Percentiles rank a stretch among this genome's conserved stretches.
Evolutionary conservation across 2,888 invertebrate species (phyloP).

Genomic region (Drosophila macrospina): DNA sequence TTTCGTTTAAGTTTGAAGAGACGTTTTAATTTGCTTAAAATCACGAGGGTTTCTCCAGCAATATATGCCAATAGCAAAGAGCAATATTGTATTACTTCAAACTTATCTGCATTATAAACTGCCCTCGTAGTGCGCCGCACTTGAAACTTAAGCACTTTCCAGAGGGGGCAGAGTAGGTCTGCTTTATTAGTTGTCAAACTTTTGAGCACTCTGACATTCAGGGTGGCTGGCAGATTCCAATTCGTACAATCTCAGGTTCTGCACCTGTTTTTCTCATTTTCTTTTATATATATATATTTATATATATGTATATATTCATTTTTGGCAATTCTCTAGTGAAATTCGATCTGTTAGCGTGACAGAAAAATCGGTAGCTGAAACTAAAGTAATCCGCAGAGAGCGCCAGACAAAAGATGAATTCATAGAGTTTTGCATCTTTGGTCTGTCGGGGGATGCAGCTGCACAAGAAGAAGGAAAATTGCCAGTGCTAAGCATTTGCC

Average conservation of each 20-base stretch:
- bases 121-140: constrained; percentile 41
- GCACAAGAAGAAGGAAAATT: neutral
- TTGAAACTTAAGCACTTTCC: constrained; percentile 48
- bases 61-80: neutral
- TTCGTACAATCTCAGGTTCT: constrained; percentile 20
- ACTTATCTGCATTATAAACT: neutral
- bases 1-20: constrained; percentile 58
- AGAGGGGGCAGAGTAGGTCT: constrained; percentile 33
- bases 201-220: constrained; percentile 42
- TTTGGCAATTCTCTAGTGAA: constrained; percentile 42
- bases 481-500: constrained; percentile 19
- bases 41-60: constrained; percentile 32
- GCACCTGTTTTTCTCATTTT: constrained; percentile 41
- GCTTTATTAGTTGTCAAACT: constrained; percentile 63
- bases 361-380: constrained; percentile 34
- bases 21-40: constrained; percentile 66
- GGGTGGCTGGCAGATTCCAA: constrained; percentile 36
- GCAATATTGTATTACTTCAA: too few relatives aligned
- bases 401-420: constrained; percentile 44
- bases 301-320: neutral
- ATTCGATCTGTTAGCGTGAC: constrained; percentile 51
- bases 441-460: constrained; percentile 18
- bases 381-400: constrained; percentile 51
- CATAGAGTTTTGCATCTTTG: constrained; percentile 49
- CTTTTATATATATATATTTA: neutral